phyloP scores from a whole-genome alignment of 2,797 vertebrate genomes.

The Pyrrhura leucotis region DNA sequence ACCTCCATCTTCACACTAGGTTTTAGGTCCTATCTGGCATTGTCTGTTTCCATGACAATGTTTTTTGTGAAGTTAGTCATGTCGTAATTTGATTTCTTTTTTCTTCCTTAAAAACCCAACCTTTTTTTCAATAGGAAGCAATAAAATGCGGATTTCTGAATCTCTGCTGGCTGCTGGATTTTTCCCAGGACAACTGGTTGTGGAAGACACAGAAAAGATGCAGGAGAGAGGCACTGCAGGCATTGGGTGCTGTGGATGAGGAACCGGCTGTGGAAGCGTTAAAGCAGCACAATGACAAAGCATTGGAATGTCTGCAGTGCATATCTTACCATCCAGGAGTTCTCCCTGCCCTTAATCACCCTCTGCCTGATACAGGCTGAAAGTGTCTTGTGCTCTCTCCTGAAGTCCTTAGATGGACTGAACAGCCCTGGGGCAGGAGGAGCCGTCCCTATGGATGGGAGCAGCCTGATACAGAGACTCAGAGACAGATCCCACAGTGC shows the following conservation, averaged over 20 bases:
- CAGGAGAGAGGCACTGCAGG: neutral
- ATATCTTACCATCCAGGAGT: neutral
- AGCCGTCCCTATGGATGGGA: neutral
- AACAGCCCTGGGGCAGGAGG: neutral
- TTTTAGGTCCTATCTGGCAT: neutral
- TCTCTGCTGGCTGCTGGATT: neutral
- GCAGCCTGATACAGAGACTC: neutral
- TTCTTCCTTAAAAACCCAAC: neutral
- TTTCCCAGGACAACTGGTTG: neutral
- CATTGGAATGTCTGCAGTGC: accelerated
- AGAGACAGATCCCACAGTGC: neutral
- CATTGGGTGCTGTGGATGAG: neutral
- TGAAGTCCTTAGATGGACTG: neutral
- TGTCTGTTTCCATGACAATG: neutral
- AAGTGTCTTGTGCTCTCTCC: neutral
- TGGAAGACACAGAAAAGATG: neutral
- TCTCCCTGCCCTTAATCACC: neutral
- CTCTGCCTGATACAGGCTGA: neutral
- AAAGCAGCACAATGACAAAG: neutral
- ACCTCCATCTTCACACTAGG: neutral
- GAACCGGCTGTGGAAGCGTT: neutral
- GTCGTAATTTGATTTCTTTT: neutral
- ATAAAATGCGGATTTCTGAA: neutral
- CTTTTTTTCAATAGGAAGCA: neutral
- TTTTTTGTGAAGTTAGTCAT: neutral